Percentiles rank a stretch among this genome's conserved stretches.
Conservation (phyloP, 1,140 invertebrate genomes). For the Gonioctena quinquepunctata region DNA sequence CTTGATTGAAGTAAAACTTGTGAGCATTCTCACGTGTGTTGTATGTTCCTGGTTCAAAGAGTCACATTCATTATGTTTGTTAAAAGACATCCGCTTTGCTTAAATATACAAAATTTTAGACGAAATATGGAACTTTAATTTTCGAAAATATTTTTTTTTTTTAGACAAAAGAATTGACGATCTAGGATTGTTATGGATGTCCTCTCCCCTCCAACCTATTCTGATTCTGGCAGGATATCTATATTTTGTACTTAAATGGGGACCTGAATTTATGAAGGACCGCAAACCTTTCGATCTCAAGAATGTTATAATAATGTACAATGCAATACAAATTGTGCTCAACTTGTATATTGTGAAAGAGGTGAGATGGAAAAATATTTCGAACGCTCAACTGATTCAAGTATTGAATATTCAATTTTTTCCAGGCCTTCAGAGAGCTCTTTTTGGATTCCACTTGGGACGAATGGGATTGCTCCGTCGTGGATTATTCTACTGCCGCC, state of each 20-base stretch:
- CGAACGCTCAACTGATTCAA: neutral
- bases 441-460: neutral
- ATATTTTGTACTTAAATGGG: conserved; percentile 31
- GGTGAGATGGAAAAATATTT: conserved; percentile 38
- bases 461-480: conserved; percentile 67
- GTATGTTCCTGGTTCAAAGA: too few species aligned
- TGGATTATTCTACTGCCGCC: conserved; percentile 69
- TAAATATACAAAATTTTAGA: too few species aligned
- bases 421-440: neutral
- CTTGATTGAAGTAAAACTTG: too few species aligned
- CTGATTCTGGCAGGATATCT: conserved; percentile 24
- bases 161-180: too few species aligned
- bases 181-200: conserved; percentile 25
- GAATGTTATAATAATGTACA: conserved; percentile 73
- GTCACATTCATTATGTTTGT: too few species aligned
- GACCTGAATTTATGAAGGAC: conserved; percentile 38
- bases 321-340: conserved; percentile 71
- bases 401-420: neutral
- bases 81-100: too few species aligned
- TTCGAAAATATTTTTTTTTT: too few species aligned
- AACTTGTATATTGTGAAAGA: conserved; percentile 34
- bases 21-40: too few species aligned
- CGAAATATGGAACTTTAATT: too few species aligned
- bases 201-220: conserved; percentile 23
- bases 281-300: conserved; percentile 65